phyloP scores from a whole-genome alignment of 2,888 invertebrate genomes.

The Pyrrhia umbra region DNA sequence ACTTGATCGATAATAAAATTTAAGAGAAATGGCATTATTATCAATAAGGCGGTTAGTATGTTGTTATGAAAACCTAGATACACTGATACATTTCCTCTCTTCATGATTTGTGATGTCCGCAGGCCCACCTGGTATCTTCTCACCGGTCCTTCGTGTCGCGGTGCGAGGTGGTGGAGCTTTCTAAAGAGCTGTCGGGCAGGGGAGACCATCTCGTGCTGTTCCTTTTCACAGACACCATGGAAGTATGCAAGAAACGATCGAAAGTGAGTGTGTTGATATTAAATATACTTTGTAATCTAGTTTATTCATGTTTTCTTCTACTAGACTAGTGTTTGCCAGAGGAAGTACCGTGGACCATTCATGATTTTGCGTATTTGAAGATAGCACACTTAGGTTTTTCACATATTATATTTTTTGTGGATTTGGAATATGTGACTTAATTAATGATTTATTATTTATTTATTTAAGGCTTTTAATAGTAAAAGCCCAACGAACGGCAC shows the following conservation, averaged over 20 bases:
- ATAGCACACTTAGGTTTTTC: too few relatives aligned
- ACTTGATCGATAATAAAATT: too few relatives aligned
- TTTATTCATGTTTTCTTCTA: too few relatives aligned
- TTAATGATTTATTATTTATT: constrained; percentile 21
- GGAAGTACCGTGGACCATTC: too few relatives aligned
- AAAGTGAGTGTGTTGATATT: constrained; percentile 88
- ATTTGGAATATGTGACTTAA: not conserved
- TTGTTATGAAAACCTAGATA: not conserved
- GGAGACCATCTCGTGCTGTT: constrained; percentile 97
- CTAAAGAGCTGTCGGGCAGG: constrained; percentile 95
- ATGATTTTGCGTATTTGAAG: not conserved
- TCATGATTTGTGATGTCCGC: constrained; percentile 53
- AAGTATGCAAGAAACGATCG: constrained; percentile 96
- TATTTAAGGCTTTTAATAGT: constrained; percentile 86
- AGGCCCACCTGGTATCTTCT: constrained; percentile 97
- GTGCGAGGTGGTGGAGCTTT: constrained; percentile 96
- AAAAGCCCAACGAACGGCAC: constrained; percentile 91
- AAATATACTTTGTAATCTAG: too few relatives aligned
- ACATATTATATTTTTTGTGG: too few relatives aligned
- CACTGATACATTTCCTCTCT: not conserved
- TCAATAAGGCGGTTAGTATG: too few relatives aligned
- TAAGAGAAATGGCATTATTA: too few relatives aligned
- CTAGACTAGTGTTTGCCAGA: too few relatives aligned
- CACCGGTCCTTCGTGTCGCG: constrained; percentile 97
- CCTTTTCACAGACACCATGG: constrained; percentile 98